Evolutionary conservation across 2,888 invertebrate genomes (phyloP).

Genomic region (Catocala sponsa): DNA sequence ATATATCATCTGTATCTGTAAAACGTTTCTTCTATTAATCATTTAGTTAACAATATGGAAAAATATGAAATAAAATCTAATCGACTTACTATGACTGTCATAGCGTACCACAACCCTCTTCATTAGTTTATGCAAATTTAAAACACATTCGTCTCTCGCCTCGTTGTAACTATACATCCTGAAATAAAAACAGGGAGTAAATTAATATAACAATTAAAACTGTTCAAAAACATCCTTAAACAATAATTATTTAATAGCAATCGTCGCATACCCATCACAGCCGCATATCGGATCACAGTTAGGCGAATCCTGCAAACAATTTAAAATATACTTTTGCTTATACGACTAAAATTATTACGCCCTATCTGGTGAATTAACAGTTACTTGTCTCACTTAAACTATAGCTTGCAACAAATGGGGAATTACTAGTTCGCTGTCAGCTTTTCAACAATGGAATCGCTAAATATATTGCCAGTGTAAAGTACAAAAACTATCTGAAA

Average conservation of each 20-base stretch:
- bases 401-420: too few relatives aligned
- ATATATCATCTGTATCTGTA: conserved; percentile 43
- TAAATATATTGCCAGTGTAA: too few relatives aligned
- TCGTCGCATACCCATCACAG: conserved; percentile 60
- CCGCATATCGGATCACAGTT: conserved; percentile 63
- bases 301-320: conserved; percentile 15
- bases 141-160: conserved; percentile 61
- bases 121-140: conserved; percentile 63
- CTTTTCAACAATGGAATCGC: too few relatives aligned
- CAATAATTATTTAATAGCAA: background rate
- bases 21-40: conserved; percentile 16
- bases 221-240: conserved; percentile 7
- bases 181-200: conserved; percentile 38
- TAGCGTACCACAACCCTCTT: conserved; percentile 35
- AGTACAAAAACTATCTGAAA: too few relatives aligned
- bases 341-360: background rate
- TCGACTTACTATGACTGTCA: conserved; percentile 29
- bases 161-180: conserved; percentile 68
- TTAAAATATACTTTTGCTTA: background rate
- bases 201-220: conserved; percentile 5
- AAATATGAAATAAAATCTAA: background rate
- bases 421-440: too few relatives aligned
- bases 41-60: background rate
- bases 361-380: too few relatives aligned
- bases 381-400: too few relatives aligned